Evolutionary conservation across 2,888 invertebrate species (phyloP), one percentile per base, ranked within the genome.

Genomic region (Cephus spinipes): DNA sequence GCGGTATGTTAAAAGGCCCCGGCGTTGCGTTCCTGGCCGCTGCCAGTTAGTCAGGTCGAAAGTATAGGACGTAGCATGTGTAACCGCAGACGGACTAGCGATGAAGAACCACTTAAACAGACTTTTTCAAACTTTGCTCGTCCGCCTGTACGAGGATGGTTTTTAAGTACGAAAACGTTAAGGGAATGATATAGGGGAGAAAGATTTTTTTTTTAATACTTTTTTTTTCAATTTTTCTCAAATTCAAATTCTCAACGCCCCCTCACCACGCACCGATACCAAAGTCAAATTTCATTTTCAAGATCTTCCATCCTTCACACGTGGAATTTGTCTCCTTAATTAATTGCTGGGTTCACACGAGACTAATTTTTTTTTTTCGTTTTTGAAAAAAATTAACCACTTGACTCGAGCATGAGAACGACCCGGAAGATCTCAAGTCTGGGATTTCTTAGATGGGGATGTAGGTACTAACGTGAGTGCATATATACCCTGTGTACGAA

Each of bases 1-100:
- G 84, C 87, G 87, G 86, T 83, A 85, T 84, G 83, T 87, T 86
- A 85, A 87, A 88, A 88, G 86, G 78, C 79, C 73, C 30, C 71
- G 40, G 71, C 71, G 71, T 32, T 31, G 71, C 71, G 71, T 15
- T 71, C 32, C 30, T 71, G 31, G 31, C 71, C 40, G 40, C 40
- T 23, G 40, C 40, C 40, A 55, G 40, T 55, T 55, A 55, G 40
- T 55, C 40, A 55, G 69, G 36, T 77, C 33, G 55, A 15, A 33
- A 74, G 75, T n/a, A 73, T 77, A 31, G 69, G 68, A 76, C 76
- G 68, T 76, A 75, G 79, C 82, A 79, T 77, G 75, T 82, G 82
- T 78, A 78, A 84, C 79, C 78, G 76, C 83, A 83, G 81, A 75
- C 77, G 77, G 12, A n/a, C 73, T 73, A 55, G 73, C 40, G 40